Percentiles rank a stretch among this genome's conserved stretches.
Conservation (phyloP, 2,113 vertebrate species). For the Isurus oxyrinchus region DNA sequence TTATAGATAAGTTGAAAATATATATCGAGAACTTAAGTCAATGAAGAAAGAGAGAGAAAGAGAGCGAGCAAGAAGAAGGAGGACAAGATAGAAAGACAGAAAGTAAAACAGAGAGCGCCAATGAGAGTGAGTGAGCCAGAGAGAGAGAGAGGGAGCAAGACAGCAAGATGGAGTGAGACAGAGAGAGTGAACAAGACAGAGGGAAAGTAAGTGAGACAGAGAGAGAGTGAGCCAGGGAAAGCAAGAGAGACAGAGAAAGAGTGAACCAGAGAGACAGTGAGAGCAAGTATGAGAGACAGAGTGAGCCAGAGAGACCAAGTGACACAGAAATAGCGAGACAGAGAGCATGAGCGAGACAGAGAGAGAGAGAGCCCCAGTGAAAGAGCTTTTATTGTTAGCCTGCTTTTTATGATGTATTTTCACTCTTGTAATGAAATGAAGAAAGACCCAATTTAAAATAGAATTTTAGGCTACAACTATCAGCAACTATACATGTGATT, state of each 20-base stretch:
- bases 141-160: no score
- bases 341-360: neutral
- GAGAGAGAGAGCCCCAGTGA: neutral
- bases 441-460: neutral
- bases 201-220: neutral
- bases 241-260: neutral
- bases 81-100: neutral
- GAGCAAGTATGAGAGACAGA: conserved; percentile 27
- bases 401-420: neutral
- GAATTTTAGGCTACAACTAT: neutral
- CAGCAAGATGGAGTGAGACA: neutral
- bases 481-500: neutral
- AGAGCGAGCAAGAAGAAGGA: neutral
- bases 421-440: neutral
- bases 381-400: neutral
- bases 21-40: neutral
- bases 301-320: conserved; percentile 5
- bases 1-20: neutral
- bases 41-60: no score
- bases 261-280: neutral
- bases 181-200: neutral
- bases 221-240: neutral
- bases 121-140: neutral
- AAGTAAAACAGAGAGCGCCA: neutral
- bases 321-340: neutral